phyloP scores from a whole-genome alignment of 2,888 invertebrate species.

The Patella pellucida region DNA sequence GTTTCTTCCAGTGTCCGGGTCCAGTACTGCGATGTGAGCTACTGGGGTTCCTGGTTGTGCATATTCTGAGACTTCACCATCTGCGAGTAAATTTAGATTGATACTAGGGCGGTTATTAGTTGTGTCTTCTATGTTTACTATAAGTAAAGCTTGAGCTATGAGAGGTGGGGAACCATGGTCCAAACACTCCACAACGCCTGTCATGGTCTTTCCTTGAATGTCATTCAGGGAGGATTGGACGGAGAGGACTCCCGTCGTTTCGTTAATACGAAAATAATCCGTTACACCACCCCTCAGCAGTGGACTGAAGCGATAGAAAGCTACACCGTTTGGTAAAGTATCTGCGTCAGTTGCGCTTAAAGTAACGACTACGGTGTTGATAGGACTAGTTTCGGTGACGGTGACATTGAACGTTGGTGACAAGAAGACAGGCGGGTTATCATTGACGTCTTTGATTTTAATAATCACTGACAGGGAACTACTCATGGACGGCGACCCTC shows the following conservation, averaged over 20 bases:
- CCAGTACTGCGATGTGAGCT: conserved; percentile 52
- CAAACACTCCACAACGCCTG: conserved; percentile 50
- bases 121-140: conserved; percentile 79
- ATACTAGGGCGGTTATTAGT: conserved; percentile 92
- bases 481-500: conserved; percentile 41
- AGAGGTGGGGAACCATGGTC: conserved; percentile 55
- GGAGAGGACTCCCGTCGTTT: conserved; percentile 49
- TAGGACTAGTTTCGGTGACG: conserved; percentile 41
- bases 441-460: conserved; percentile 50
- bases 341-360: conserved; percentile 89
- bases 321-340: conserved; percentile 81
- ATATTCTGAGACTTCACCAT: conserved; percentile 51
- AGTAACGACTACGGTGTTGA: conserved; percentile 42
- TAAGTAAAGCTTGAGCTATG: conserved; percentile 50
- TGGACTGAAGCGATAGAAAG: conserved; percentile 70
- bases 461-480: conserved; percentile 43
- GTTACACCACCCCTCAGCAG: conserved; percentile 43
- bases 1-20: conserved; percentile 56
- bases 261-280: conserved; percentile 46
- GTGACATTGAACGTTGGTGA: conserved; percentile 45
- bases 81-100: conserved; percentile 52
- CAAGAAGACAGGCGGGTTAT: conserved; percentile 50
- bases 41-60: conserved; percentile 56
- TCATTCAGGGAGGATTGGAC: conserved; percentile 48
- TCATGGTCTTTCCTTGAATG: conserved; percentile 45